Base-by-base conservation (phyloP, 2,888 invertebrate species). In the Glyphotaelius pellucidus region DNA sequence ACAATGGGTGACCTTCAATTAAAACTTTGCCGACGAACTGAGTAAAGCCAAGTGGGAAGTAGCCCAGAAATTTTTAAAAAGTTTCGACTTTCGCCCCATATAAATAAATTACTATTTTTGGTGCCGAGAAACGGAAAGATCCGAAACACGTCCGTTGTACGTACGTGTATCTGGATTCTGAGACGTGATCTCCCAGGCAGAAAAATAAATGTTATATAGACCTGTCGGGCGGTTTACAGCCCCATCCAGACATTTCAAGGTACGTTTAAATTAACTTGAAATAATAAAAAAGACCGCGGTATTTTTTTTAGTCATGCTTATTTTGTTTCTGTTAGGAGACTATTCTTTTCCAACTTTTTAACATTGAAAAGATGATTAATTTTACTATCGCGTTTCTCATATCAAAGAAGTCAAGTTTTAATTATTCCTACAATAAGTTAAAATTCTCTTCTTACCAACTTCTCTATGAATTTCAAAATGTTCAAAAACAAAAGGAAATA, bases 101-200 rank as follows among this genome's bases (percentile, higher is more conserved):
- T 90, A 90, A 90, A 90, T 90, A 90, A 90, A 90, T 90, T 86
- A 90, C 86, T 80, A 90, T 67, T 85, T 90, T 90, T 86, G 79
- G 85, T 86, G 90, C 87, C 87, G 87, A 67, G 52, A 87, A 80
- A 86, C 32, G 90, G 86, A 42, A 79, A 79, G 35, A 90, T 90
- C 90, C 80, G 86, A 87, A 79, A 84, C 90, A 90, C 90, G 90
- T 90, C 84, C 86, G 80, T 86, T 79, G 30, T 86, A 67, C 35
- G 79, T 84, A 90, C 90, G 90, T 90, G 90, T 86, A 90, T 90
- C 90, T 90, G 85, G 90, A 86, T 90, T 90, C 90, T n/a, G 35
- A 42, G 67, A 90, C 90, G 90, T 90, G 90, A 90, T 86, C 79
- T 86, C 79, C 86, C 35, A 25, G 80, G 80, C 38, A 86, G 86